phyloP scores from a whole-genome alignment of 2,113 vertebrate species.

The Porphyrio hochstetteri region DNA sequence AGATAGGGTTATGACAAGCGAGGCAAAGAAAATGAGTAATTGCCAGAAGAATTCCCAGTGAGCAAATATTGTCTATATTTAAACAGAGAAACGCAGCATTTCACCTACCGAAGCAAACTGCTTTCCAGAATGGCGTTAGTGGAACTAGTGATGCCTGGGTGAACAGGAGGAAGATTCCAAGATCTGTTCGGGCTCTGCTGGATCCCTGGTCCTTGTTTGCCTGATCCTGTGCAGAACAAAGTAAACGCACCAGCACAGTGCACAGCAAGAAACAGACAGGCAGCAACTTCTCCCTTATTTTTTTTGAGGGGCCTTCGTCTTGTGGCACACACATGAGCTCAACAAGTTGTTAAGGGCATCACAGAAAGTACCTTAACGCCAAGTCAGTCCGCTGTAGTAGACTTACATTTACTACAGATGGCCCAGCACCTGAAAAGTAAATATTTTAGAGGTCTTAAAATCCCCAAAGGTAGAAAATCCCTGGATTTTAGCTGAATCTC shows the following conservation, averaged over 20 bases:
- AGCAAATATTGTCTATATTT: neutral
- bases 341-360: neutral
- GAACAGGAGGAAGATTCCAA: rapidly evolving
- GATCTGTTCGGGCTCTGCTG: neutral
- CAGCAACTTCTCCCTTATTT: rapidly evolving
- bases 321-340: neutral
- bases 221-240: neutral
- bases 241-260: rapidly evolving
- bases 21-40: neutral
- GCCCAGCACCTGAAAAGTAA: neutral
- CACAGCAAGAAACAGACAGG: rapidly evolving
- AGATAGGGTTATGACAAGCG: neutral
- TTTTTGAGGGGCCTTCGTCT: neutral
- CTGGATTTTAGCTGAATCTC: neutral
- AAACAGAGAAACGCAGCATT: neutral
- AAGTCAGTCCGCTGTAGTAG: rapidly evolving
- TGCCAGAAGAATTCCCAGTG: neutral
- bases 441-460: neutral
- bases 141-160: neutral
- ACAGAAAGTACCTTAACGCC: neutral
- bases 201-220: rapidly evolving
- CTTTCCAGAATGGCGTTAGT: neutral
- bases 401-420: neutral
- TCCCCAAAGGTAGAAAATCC: neutral
- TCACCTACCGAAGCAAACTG: neutral